Evolutionary conservation across 2,113 vertebrate species (phyloP), one percentile per base, ranked within the genome.

Genomic region (Podilymbus podiceps): DNA sequence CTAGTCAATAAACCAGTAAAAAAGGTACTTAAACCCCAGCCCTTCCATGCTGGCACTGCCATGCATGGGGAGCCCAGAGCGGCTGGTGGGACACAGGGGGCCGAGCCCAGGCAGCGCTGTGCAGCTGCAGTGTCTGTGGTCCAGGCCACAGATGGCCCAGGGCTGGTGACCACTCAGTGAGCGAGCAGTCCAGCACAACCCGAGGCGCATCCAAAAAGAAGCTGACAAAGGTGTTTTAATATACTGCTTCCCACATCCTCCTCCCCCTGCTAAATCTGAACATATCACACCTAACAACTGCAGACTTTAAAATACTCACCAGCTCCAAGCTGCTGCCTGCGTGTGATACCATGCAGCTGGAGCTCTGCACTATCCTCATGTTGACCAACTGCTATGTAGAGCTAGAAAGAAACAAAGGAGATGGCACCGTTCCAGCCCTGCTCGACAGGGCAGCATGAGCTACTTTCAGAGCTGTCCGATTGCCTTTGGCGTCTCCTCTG

Each of bases 131-230:
- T 12, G 3, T 16, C 60, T 69, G 30, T 4, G 3, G 33, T 46
- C 53, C 64, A 73, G 58, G 24, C 31, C 9, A 78, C 40, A 0
- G 0, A 3, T 7, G 30, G 44, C 35, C 14, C 75, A 83, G 47
- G 44, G 21, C 24, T 18, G 27, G 12, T 67, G 75, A 30, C 53
- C 79, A 10, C 6, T 8, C 21, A 35, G 27, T 47, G 20, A 20
- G 27, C 2, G 1, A 92, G 24, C 5, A 78, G 58, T 31, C 31
- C 67, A 76, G 49, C 53, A 77, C 35, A 47, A 13, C 25, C 19
- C 22, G 9, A 42, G 58, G 31, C 33, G 52, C 28, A 64, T 31
- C 53, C 28, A 44, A 50, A 74, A 66, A 35, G 82, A 47, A 21
- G 27, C 21, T 50, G 66, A 47, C 18, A 75, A 69, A 77, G 18